phyloP scores from a whole-genome alignment of 2,888 invertebrate genomes.

The Tenthredo livida region DNA sequence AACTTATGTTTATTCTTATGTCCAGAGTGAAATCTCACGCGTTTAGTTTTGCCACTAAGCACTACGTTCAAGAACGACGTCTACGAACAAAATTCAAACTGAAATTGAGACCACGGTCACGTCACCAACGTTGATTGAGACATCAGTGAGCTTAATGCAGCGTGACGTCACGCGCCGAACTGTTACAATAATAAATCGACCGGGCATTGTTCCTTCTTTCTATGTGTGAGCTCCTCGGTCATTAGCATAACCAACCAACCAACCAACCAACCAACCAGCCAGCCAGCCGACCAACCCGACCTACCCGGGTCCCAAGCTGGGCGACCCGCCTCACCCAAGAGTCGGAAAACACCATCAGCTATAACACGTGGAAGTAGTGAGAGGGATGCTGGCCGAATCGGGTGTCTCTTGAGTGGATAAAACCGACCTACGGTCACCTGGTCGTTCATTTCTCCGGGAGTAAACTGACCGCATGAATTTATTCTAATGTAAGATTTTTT shows the following conservation, averaged over 20 bases:
- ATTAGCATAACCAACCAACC: slow-evolving; percentile 72
- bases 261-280: slow-evolving; percentile 55
- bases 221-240: slow-evolving; percentile 56
- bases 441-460: neutral
- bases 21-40: neutral
- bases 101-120: slow-evolving; percentile 63
- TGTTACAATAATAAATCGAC: slow-evolving; percentile 73
- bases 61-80: neutral
- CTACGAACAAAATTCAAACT: slow-evolving; percentile 27
- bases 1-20: neutral
- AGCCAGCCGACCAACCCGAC: slow-evolving; percentile 59
- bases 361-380: slow-evolving; percentile 53
- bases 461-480: neutral
- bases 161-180: slow-evolving; percentile 69
- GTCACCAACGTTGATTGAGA: slow-evolving; percentile 57
- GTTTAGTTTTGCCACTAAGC: neutral
- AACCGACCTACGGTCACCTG: slow-evolving; percentile 59
- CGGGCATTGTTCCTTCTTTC: slow-evolving; percentile 66
- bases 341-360: slow-evolving; percentile 42
- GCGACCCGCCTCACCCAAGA: slow-evolving; percentile 36
- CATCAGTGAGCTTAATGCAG: slow-evolving; percentile 64
- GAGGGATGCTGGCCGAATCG: slow-evolving; percentile 55
- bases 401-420: neutral
- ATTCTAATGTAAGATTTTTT: neutral
- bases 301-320: slow-evolving; percentile 58